These are phyloP conservation scores for Acanthis flammea DNA, from an alignment of 2,797 vertebrate species.

Conservation along the genomic window DNA sequence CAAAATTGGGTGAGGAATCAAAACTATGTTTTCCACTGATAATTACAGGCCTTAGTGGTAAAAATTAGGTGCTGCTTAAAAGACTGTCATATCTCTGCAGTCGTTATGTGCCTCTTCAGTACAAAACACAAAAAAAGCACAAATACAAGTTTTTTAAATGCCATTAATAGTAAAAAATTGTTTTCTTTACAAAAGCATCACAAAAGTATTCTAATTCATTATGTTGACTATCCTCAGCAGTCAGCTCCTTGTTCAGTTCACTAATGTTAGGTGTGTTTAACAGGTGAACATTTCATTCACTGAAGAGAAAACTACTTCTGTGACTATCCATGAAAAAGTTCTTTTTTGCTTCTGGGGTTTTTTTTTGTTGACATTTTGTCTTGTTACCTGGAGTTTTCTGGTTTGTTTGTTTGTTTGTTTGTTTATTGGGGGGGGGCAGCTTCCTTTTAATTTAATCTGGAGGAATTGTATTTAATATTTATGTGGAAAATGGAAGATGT, in stretches of 20 bases:
- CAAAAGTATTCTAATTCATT: neutral
- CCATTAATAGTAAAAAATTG: neutral
- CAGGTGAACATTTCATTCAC: neutral
- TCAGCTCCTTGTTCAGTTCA: neutral
- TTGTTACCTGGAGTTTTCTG: neutral
- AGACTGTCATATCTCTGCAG: neutral
- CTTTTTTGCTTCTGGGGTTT: neutral
- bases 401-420: too few species aligned
- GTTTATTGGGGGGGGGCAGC: too few species aligned
- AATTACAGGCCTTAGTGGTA: neutral
- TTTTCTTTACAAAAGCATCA: neutral
- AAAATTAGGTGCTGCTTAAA: neutral
- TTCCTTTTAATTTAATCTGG: neutral
- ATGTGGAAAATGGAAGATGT: neutral
- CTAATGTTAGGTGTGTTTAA: neutral
- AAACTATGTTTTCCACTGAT: neutral
- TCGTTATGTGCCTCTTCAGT: neutral
- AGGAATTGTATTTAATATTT: neutral
- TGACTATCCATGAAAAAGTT: neutral
- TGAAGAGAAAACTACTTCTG: neutral
- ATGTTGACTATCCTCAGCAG: neutral
- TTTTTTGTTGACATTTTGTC: neutral
- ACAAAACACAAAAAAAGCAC: neutral
- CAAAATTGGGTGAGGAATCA: neutral
- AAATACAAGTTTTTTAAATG: neutral